Conservation (phyloP, 2,888 invertebrate species). For the Micropterix aruncella region DNA sequence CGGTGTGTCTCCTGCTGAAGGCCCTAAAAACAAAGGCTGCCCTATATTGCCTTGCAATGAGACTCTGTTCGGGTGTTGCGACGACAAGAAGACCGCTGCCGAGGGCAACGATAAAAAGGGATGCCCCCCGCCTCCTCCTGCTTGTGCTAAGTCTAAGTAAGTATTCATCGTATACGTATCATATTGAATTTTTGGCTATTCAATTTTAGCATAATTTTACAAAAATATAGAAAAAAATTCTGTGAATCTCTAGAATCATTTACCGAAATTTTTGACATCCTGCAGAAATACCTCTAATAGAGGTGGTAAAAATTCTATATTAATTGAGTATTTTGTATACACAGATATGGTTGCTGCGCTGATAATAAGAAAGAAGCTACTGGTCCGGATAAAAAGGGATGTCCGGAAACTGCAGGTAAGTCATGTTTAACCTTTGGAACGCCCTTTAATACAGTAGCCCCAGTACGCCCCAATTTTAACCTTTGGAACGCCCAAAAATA, state of each 20-base stretch:
- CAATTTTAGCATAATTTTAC: no score
- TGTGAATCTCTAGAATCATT: neutral
- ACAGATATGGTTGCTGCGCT: constrained; percentile 54
- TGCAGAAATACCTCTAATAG: no score
- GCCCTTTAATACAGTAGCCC: neutral
- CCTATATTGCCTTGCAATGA: constrained; percentile 57
- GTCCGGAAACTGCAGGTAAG: constrained; percentile 21
- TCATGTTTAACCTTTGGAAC: neutral
- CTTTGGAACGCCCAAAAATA: neutral
- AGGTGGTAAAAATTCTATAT: no score
- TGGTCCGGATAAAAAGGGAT: constrained; percentile 43
- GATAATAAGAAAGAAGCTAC: constrained; percentile 50
- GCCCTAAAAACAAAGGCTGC: constrained; percentile 60
- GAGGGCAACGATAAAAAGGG: constrained; percentile 74
- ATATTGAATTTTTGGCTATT: neutral
- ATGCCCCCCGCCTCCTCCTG: constrained; percentile 55
- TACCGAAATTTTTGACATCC: neutral
- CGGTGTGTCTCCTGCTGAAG: constrained; percentile 62
- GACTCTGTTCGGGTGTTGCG: constrained; percentile 77
- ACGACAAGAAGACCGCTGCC: constrained; percentile 59
- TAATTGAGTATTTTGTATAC: no score
- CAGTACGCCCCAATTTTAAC: neutral
- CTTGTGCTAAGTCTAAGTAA: constrained; percentile 42
- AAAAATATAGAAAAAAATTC: constrained; percentile 12
- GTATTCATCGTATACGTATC: constrained; percentile 6